A percentile compares a stretch with the other conserved stretches of the same genome.
Evolutionary conservation across 2,113 vertebrate species (phyloP).

Genomic region (Tilapia sparmanii): DNA sequence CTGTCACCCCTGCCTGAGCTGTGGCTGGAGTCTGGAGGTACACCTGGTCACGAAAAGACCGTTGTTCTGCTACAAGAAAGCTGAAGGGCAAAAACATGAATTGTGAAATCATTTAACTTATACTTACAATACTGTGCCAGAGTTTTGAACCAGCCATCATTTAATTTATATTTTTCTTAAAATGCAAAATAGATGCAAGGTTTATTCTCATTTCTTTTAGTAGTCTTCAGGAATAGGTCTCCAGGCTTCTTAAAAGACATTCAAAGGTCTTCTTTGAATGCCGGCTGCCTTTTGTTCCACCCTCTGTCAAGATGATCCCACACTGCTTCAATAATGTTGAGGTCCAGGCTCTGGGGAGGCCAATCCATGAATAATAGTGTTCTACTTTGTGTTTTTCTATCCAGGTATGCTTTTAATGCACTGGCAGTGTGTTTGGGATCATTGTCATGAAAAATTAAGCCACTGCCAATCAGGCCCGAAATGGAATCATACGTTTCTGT

Average conservation of each 20-base stretch:
- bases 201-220: background rate
- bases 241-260: background rate
- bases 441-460: background rate
- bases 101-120: background rate
- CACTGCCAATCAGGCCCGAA: background rate
- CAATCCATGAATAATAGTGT: background rate
- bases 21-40: slow-evolving; percentile 63
- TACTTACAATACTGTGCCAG: background rate
- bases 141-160: background rate
- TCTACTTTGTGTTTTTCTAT: background rate
- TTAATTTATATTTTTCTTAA: background rate
- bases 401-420: background rate
- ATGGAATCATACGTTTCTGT: background rate
- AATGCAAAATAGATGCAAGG: background rate
- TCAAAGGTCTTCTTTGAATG: background rate
- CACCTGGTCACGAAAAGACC: slow-evolving; percentile 58
- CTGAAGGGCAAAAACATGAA: slow-evolving; percentile 28
- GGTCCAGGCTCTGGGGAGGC: background rate
- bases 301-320: background rate
- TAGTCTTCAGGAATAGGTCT: background rate
- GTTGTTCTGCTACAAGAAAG: slow-evolving; percentile 49
- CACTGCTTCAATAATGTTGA: background rate
- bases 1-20: slow-evolving; percentile 48
- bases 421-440: background rate
- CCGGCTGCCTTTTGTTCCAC: background rate